These are phyloP conservation scores for Amazona ochrocephala DNA, from an alignment of 2,797 vertebrate species.

Conservation along the genomic window DNA sequence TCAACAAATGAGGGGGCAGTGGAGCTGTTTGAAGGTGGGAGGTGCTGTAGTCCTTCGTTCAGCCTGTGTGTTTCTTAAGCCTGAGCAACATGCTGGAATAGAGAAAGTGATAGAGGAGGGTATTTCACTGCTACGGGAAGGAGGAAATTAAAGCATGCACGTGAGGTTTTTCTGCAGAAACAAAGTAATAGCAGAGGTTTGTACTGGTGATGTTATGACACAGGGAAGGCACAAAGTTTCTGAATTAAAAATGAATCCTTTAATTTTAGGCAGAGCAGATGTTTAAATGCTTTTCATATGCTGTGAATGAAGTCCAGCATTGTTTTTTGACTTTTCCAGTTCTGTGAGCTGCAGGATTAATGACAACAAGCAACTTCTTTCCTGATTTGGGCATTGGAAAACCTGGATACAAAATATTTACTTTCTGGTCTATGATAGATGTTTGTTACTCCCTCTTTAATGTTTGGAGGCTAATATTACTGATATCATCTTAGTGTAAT, in stretches of 20 bases:
- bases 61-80: background rate
- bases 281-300: background rate
- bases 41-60: background rate
- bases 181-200: background rate
- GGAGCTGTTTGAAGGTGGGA: background rate
- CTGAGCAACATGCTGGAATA: background rate
- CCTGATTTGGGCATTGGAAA: background rate
- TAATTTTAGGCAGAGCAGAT: background rate
- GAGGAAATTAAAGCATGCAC: background rate
- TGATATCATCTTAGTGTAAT: background rate
- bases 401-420: background rate
- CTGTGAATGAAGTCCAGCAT: background rate
- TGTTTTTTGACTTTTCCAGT: background rate
- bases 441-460: background rate
- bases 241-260: background rate
- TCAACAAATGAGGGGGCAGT: background rate
- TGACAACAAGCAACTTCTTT: background rate
- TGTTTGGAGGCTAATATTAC: background rate
- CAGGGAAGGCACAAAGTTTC: rapidly evolving
- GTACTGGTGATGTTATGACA: background rate
- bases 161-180: background rate
- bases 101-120: background rate
- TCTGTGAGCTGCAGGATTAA: background rate
- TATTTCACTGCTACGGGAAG: background rate
- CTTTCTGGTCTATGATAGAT: background rate